phyloP scores from a whole-genome alignment of 2,888 invertebrate species.

The Isoperla grammatica region DNA sequence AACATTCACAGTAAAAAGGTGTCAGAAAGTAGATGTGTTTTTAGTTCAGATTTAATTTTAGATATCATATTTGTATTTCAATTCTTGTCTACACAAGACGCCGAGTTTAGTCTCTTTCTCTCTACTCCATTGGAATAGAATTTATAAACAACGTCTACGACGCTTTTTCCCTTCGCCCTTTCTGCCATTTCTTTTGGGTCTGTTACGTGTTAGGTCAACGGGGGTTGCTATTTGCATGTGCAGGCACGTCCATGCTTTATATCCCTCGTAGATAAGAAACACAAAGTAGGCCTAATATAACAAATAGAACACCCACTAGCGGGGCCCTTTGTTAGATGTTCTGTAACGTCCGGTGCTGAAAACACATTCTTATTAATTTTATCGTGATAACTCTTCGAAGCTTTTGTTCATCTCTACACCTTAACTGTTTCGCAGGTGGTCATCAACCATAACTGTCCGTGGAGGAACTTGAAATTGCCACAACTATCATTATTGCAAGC shows the following conservation, averaged over 20 bases:
- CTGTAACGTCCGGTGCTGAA: neutral
- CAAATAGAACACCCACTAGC: slow-evolving; percentile 1
- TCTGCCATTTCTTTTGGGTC: slow-evolving; percentile 9
- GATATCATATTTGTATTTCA: too few species aligned
- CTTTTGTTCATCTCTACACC: slow-evolving; percentile 6
- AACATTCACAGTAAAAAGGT: too few species aligned
- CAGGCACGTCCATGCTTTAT: slow-evolving; percentile 20
- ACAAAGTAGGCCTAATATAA: neutral
- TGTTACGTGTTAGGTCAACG: slow-evolving; percentile 20
- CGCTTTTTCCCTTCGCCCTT: slow-evolving; percentile 1
- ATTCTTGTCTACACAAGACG: too few species aligned
- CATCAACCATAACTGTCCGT: slow-evolving; percentile 5
- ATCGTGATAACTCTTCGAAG: slow-evolving; percentile 1
- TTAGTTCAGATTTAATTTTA: too few species aligned
- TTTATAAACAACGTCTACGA: too few species aligned
- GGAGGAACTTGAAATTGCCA: slow-evolving; percentile 10
- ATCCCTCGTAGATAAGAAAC: slow-evolving; percentile 18
- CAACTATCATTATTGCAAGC: slow-evolving; percentile 10
- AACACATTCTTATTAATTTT: slow-evolving; percentile 14
- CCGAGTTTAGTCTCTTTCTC: too few species aligned
- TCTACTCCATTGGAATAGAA: too few species aligned
- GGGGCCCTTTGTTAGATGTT: neutral
- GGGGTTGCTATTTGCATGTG: slow-evolving; percentile 19
- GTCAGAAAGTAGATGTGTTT: too few species aligned
- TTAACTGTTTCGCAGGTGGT: slow-evolving; percentile 5